Evolutionary conservation across 2,113 vertebrate genomes (phyloP).

Genomic region (Pterocles gutturalis): DNA sequence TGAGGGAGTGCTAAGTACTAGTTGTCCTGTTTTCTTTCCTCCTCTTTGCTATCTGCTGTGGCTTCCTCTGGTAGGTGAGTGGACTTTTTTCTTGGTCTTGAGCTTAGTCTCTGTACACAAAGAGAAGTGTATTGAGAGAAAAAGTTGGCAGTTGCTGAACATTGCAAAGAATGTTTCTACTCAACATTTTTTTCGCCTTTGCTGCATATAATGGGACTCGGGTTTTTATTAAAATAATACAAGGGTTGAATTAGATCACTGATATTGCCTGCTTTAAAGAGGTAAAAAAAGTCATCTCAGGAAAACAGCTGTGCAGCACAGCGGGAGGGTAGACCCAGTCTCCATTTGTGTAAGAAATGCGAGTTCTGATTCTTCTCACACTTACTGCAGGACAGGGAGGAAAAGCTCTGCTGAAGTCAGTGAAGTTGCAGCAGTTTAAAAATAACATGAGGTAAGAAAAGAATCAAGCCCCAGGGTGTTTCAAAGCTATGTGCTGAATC

Average conservation of each 20-base stretch:
- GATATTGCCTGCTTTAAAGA: neutral
- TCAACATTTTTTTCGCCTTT: neutral
- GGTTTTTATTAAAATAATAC: slow-evolving; percentile 7
- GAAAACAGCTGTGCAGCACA: neutral
- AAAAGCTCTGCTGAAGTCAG: slow-evolving; percentile 24
- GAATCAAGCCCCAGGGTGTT: slow-evolving; percentile 45
- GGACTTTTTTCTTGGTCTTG: neutral
- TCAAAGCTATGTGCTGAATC: slow-evolving; percentile 57
- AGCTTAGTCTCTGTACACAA: neutral
- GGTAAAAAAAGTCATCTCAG: neutral
- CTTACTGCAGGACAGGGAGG: neutral
- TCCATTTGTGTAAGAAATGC: neutral
- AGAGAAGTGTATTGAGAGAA: neutral
- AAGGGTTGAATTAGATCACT: neutral
- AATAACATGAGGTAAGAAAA: slow-evolving; percentile 54
- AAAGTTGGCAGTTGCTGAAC: neutral
- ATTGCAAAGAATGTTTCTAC: neutral
- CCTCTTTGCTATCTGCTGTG: neutral
- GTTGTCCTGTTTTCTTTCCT: neutral
- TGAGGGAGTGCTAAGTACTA: neutral
- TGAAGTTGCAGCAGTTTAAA: slow-evolving; percentile 57
- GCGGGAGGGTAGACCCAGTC: neutral
- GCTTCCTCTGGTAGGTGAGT: neutral
- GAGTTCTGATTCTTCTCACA: slow-evolving; percentile 3
- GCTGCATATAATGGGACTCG: neutral